Percentiles rank a stretch among this genome's conserved stretches.
phyloP scores from a whole-genome alignment of 2,888 invertebrate genomes.

The Coleophora flavipennella region DNA sequence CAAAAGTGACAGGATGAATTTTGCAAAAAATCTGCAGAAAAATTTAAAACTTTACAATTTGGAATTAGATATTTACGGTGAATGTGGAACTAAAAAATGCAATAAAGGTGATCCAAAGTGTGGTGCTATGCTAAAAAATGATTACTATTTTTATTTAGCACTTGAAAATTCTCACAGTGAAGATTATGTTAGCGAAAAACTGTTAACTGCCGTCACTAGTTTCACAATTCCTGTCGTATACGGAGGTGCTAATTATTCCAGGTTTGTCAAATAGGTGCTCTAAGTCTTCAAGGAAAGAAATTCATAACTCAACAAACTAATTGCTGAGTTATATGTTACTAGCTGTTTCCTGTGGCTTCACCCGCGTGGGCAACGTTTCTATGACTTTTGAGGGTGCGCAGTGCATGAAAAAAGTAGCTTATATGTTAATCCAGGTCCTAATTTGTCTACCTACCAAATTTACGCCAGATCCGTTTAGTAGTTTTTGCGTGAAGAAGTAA shows the following conservation, averaged over 20 bases:
- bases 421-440: no score
- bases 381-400: no score
- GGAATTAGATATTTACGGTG: slow-evolving; percentile 68
- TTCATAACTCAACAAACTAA: background rate
- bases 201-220: slow-evolving; percentile 72
- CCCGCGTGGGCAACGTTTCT: no score
- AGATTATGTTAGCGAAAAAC: slow-evolving; percentile 70
- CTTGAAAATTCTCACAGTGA: slow-evolving; percentile 82
- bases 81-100: slow-evolving; percentile 56
- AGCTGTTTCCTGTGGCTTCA: no score
- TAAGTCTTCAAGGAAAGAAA: background rate
- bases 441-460: no score
- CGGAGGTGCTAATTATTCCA: slow-evolving; percentile 77
- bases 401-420: no score
- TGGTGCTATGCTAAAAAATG: slow-evolving; percentile 45
- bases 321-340: background rate
- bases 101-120: slow-evolving; percentile 32
- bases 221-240: slow-evolving; percentile 77
- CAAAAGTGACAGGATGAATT: slow-evolving; percentile 30
- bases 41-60: slow-evolving; percentile 27
- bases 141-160: slow-evolving; percentile 81
- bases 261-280: slow-evolving; percentile 24
- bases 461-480: no score
- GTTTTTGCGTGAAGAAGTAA: no score
- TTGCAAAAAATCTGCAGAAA: slow-evolving; percentile 30